These are phyloP conservation scores for Mustela lutreola DNA, from an alignment of 2,113 vertebrate genomes.

Conservation along the genomic window DNA sequence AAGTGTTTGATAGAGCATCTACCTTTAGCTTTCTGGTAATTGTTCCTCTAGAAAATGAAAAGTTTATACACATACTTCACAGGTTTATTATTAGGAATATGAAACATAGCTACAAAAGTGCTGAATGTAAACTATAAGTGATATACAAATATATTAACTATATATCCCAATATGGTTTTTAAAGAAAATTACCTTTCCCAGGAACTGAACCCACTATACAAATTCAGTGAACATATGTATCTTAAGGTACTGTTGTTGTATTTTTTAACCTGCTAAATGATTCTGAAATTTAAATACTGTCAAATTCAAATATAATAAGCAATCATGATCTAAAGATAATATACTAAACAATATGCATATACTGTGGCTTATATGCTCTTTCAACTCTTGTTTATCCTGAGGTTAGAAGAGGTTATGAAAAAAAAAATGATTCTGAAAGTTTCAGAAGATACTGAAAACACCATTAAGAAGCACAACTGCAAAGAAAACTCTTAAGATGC, in stretches of 20 bases:
- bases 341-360: conserved; percentile 1
- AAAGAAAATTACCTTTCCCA: conserved; percentile 24
- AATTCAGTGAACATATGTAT: background rate
- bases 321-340: conserved; percentile 23
- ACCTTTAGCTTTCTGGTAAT: background rate
- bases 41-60: conserved; percentile 35
- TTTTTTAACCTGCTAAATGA: conserved; percentile 52
- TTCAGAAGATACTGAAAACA: conserved; percentile 28
- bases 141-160: background rate
- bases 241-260: background rate
- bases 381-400: conserved; percentile 27
- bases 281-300: conserved; percentile 56
- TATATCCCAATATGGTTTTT: background rate
- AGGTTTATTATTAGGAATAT: conserved; percentile 9
- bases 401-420: conserved; percentile 12
- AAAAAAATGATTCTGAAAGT: background rate
- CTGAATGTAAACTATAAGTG: background rate
- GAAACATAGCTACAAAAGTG: conserved; percentile 1
- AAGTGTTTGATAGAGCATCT: background rate
- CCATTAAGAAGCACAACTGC: conserved; percentile 14
- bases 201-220: background rate
- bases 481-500: conserved; percentile 60
- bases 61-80: background rate
- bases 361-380: background rate
- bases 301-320: conserved; percentile 5